Evolutionary conservation across 1,140 invertebrate species (phyloP).

Genomic region (Tetraneura akinire): DNA sequence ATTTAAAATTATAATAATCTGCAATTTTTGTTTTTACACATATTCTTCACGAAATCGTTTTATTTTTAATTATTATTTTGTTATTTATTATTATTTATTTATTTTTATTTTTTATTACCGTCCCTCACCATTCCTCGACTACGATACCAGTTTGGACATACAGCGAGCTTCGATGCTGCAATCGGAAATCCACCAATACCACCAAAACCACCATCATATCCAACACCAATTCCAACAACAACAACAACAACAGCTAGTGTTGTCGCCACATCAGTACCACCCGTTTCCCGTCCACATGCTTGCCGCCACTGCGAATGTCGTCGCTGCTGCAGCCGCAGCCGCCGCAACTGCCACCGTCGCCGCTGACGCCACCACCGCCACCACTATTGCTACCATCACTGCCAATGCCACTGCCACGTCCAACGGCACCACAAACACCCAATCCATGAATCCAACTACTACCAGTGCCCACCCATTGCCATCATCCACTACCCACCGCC

Average conservation of each 20-base stretch:
- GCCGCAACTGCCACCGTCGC: background rate
- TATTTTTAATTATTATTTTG: background rate
- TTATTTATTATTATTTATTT: background rate
- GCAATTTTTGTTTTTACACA: no score
- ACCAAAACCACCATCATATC: background rate
- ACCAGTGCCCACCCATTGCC: background rate
- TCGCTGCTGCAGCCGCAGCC: no score
- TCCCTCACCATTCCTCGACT: constrained; percentile 13
- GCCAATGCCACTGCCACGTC: constrained; percentile 1
- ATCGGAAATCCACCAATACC: constrained; percentile 38
- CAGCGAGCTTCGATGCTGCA: constrained; percentile 36
- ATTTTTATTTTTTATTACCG: constrained; percentile 28
- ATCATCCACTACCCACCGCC: background rate
- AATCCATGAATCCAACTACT: background rate
- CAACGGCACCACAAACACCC: background rate
- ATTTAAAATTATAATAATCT: no score
- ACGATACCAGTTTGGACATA: constrained; percentile 34
- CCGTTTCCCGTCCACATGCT: constrained; percentile 35
- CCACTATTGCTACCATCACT: constrained; percentile 5
- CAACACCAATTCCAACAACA: background rate
- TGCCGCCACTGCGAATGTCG: background rate
- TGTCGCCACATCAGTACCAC: constrained; percentile 26
- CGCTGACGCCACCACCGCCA: background rate
- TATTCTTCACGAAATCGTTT: background rate
- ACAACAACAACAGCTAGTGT: constrained; percentile 31